These are phyloP conservation scores for Trissolcus brochymenae DNA, from an alignment of 2,888 invertebrate species.

Conservation along the genomic window DNA sequence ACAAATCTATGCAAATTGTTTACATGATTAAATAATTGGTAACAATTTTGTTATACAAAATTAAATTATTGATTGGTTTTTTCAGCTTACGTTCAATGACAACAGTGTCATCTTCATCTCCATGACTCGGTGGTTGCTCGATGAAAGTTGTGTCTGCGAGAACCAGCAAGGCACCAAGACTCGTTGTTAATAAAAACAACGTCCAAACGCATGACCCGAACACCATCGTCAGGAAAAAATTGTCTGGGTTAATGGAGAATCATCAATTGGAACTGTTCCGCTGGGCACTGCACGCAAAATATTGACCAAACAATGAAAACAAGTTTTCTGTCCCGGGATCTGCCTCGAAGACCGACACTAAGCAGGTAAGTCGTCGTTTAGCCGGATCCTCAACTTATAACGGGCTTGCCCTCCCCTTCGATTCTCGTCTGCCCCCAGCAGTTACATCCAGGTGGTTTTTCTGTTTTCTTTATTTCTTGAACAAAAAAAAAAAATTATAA, in stretches of 20 bases:
- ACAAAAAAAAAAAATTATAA: constrained; percentile 13
- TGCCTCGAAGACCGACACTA: constrained; percentile 72
- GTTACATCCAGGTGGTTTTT: constrained; percentile 56
- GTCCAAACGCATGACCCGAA: constrained; percentile 37
- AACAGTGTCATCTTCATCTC: constrained; percentile 60
- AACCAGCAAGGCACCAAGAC: constrained; percentile 23
- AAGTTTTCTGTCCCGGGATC: constrained; percentile 29
- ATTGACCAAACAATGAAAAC: constrained; percentile 29
- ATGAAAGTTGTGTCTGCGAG: constrained; percentile 21
- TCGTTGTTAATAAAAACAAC: constrained; percentile 42
- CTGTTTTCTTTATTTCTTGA: constrained; percentile 46
- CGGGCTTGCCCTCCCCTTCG: constrained; percentile 78
- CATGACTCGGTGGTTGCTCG: constrained; percentile 22
- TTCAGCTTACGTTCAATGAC: constrained; percentile 68
- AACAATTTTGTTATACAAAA: not conserved
- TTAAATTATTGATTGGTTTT: not conserved
- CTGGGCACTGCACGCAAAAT: constrained; percentile 25
- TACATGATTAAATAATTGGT: no score
- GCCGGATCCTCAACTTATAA: constrained; percentile 77
- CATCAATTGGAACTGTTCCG: constrained; percentile 11
- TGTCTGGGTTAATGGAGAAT: constrained; percentile 16
- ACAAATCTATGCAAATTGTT: no score
- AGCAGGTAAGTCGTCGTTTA: constrained; percentile 79
- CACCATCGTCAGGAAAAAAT: constrained; percentile 29
- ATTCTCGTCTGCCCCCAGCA: constrained; percentile 59